Percentiles rank a stretch among this genome's conserved stretches.
phyloP scores from a whole-genome alignment of 2,797 vertebrate species.

The Huso huso region DNA sequence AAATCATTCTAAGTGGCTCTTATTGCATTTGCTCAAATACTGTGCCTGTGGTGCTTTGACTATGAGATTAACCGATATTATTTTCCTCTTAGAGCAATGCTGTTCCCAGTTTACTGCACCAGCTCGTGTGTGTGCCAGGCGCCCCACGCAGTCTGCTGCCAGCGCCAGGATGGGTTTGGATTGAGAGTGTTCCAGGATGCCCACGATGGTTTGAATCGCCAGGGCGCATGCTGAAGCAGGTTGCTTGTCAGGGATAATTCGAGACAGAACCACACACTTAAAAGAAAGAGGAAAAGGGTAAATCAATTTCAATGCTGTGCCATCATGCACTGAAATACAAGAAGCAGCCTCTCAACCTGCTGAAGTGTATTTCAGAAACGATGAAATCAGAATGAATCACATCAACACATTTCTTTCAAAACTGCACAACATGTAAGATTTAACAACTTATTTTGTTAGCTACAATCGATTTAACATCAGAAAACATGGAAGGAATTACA shows the following conservation, averaged over 20 bases:
- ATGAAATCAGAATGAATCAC: not conserved
- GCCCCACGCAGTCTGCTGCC: constrained; percentile 21
- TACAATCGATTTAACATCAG: no score
- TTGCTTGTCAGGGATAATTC: constrained; percentile 14
- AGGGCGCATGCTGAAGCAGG: constrained; percentile 10
- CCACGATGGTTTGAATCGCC: constrained; percentile 17
- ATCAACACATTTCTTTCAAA: not conserved
- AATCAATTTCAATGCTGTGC: not conserved
- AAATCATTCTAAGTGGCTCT: no score
- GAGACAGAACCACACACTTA: constrained; percentile 20
- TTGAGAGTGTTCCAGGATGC: not conserved
- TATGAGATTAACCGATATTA: not conserved
- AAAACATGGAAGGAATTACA: no score
- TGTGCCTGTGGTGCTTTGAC: not conserved
- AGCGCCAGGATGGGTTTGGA: constrained; percentile 14
- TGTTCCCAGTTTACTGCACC: constrained; percentile 8
- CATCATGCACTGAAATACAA: not conserved
- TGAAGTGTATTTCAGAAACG: not conserved
- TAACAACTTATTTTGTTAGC: not conserved
- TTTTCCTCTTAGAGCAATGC: not conserved
- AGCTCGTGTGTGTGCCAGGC: constrained; percentile 19
- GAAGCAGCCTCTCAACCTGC: not conserved
- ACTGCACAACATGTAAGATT: not conserved
- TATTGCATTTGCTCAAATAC: not conserved
- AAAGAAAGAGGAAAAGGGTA: not conserved